Evolutionary conservation across 2,888 invertebrate genomes (phyloP).

Genomic region (Globia sparganii): DNA sequence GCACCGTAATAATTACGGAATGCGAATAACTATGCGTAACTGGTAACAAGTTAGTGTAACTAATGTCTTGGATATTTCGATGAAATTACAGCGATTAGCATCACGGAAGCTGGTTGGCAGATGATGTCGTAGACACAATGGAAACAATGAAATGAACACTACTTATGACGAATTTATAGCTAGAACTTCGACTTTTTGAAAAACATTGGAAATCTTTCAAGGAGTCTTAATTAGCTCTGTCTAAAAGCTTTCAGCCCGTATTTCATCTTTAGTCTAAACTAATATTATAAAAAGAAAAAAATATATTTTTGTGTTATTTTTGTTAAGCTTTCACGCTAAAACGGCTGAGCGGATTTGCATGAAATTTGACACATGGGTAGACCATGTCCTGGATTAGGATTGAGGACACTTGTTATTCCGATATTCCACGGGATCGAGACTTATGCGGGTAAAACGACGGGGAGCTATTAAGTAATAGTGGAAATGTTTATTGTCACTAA

Average conservation of each 20-base stretch:
- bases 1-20: conserved; percentile 25
- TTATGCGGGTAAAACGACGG: background rate
- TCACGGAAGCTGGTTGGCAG: conserved; percentile 40
- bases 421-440: background rate
- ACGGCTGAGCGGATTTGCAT: background rate
- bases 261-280: background rate
- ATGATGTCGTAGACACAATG: conserved; percentile 21
- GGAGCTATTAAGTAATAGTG: background rate
- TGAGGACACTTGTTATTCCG: background rate
- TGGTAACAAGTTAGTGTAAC: conserved; percentile 42
- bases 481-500: background rate
- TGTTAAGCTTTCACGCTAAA: background rate
- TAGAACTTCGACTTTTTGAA: background rate
- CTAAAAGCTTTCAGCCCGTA: background rate
- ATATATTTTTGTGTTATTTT: background rate
- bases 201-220: background rate
- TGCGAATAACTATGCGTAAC: conserved; percentile 36
- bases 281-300: background rate
- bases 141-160: conserved; percentile 19
- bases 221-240: background rate
- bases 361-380: background rate
- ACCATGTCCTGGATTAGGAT: background rate
- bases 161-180: conserved; percentile 2
- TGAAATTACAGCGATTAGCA: conserved; percentile 49
- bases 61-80: conserved; percentile 46